Evolutionary conservation across 1,140 invertebrate species (phyloP).

Genomic region (Sitophilus oryzae): DNA sequence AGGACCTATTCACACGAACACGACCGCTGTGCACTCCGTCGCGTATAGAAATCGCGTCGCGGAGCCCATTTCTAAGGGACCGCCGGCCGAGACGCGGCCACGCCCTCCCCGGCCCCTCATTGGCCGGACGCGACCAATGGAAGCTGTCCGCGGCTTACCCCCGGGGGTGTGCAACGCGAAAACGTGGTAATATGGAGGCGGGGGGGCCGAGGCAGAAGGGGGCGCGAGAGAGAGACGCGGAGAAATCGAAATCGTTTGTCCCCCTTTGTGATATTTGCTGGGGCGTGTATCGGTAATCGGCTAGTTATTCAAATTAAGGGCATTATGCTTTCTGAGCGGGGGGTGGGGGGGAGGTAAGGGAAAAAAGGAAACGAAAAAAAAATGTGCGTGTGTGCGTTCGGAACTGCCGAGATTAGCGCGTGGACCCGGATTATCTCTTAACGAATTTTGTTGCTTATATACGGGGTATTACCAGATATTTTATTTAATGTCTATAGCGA

Average conservation of each 20-base stretch:
- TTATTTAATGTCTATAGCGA: too few species aligned
- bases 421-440: conserved; percentile 11
- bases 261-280: conserved; percentile 15
- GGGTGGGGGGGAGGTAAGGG: conserved; percentile 1
- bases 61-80: conserved; percentile 3
- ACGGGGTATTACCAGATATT: background rate
- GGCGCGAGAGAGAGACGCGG: too few species aligned
- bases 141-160: background rate
- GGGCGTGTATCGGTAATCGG: conserved; percentile 17
- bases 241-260: too few species aligned
- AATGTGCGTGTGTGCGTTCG: conserved; percentile 6
- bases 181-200: conserved; percentile 19
- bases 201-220: conserved; percentile 18
- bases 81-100: background rate
- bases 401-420: conserved; percentile 11
- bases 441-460: conserved; percentile 9
- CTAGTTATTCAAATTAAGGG: conserved; percentile 27
- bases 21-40: conserved; percentile 4
- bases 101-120: conserved; percentile 8
- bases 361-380: conserved; percentile 1
- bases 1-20: conserved; percentile 10
- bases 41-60: background rate
- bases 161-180: background rate
- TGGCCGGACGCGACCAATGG: conserved; percentile 11
- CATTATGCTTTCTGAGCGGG: conserved; percentile 8